Conservation (phyloP, 2,113 vertebrate genomes). For the Syrrhaptes paradoxus region DNA sequence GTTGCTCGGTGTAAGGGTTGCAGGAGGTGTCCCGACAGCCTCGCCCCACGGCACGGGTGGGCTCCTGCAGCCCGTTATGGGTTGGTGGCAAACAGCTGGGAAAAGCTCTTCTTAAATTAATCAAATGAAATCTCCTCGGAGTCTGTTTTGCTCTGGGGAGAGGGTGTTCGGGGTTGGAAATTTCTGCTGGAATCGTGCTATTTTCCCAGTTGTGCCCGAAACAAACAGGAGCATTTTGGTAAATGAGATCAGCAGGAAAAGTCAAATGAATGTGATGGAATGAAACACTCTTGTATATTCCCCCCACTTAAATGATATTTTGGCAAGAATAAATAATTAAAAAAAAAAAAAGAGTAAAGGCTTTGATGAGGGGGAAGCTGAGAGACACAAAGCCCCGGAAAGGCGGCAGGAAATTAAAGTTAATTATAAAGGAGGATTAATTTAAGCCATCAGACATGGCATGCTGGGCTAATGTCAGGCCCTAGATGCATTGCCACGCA, state of each 20-base stretch:
- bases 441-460: slow-evolving; percentile 71
- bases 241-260: slow-evolving; percentile 54
- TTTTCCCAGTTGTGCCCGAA: slow-evolving; percentile 53
- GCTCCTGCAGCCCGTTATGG: background rate
- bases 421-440: slow-evolving; percentile 77
- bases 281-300: slow-evolving; percentile 7
- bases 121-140: background rate
- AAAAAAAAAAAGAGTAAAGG: slow-evolving; percentile 8
- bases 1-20: background rate
- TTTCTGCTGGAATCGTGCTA: background rate
- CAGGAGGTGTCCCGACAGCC: background rate
- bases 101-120: background rate
- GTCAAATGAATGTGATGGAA: slow-evolving; percentile 38
- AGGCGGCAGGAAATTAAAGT: slow-evolving; percentile 72
- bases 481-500: slow-evolving; percentile 51
- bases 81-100: background rate
- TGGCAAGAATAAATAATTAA: slow-evolving; percentile 56
- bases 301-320: slow-evolving; percentile 53
- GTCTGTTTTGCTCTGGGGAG: background rate
- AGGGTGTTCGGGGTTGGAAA: background rate
- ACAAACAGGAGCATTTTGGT: slow-evolving; percentile 23
- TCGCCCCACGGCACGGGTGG: background rate
- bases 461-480: slow-evolving; percentile 72
- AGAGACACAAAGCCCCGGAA: slow-evolving; percentile 65
- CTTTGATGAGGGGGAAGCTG: slow-evolving; percentile 56